phyloP scores from a whole-genome alignment of 2,888 invertebrate species.

The Sinopyrophorus schimmeli region DNA sequence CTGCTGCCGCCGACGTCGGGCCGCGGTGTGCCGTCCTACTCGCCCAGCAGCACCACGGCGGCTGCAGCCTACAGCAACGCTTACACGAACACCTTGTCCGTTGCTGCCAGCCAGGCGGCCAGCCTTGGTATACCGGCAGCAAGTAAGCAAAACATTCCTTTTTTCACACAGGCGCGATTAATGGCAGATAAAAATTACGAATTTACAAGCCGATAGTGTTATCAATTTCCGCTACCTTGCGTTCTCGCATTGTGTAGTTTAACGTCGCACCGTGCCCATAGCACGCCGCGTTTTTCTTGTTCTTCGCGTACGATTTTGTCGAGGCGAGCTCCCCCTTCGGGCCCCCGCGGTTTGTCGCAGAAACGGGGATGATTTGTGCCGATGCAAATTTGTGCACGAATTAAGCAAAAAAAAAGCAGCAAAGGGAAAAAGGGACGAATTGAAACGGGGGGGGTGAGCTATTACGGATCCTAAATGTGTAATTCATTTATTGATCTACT shows the following conservation, averaged over 20 bases:
- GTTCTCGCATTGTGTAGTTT: no score
- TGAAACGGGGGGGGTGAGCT: conserved; percentile 37
- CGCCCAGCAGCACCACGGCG: conserved; percentile 37
- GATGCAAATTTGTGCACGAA: conserved; percentile 5
- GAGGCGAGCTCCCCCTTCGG: no score
- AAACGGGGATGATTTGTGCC: background rate
- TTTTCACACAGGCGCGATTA: no score
- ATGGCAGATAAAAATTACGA: no score
- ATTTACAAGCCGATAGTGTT: no score
- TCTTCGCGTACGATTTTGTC: no score
- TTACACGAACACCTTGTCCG: conserved; percentile 75
- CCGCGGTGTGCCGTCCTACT: conserved; percentile 40
- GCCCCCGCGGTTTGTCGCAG: background rate
- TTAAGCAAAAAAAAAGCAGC: conserved; percentile 14
- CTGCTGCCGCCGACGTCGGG: conserved; percentile 48
- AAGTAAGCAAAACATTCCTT: no score
- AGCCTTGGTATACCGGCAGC: conserved; percentile 77
- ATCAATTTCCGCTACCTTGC: no score
- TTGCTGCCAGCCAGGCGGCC: conserved; percentile 84
- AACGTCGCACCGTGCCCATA: no score
- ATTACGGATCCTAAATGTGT: conserved; percentile 49
- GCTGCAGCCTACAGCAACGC: conserved; percentile 53
- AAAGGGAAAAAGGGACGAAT: conserved; percentile 18
- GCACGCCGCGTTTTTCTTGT: no score
- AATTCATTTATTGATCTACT: conserved; percentile 58